Evolutionary conservation across 2,797 vertebrate genomes (phyloP), one percentile per base, ranked within the genome.

Genomic region (Mormyrus hasselquistii): DNA sequence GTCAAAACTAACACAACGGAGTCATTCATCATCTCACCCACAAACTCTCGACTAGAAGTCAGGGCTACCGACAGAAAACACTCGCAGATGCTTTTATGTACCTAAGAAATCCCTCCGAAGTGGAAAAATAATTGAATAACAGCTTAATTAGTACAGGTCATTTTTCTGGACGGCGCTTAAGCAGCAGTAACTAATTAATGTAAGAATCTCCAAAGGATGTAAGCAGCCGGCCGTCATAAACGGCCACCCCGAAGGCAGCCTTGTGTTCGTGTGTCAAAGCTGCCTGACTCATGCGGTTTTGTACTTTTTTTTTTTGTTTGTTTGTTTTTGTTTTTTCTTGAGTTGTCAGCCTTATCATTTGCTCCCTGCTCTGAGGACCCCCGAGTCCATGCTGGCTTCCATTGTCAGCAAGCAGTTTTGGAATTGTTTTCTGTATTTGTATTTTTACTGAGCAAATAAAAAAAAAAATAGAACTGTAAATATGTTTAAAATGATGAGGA

Each of bases 341-440:
- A 50, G 49, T 50, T 1, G 3, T 29, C 62, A 62, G 22, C 22
- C 8, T 89, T 86, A 22, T 85, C 88, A 69, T 86, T 52, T 34
- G 88, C 50, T 87, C 79, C 65, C 84, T 29, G 12, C 52, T 10
- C 62, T 88, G 87, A 44, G 62, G 84, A 76, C 88, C 8, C 6
- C 50, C 22, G 10, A 76, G 49, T 69, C 29, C 4, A 47, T 7
- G 47, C 62, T 57, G 89, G 89, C 88, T 89, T 34, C 89, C 88
- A 86, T 88, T 88, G 90, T 90, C 89, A 89, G 92, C 92, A 88
- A 92, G 91, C 92, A 93, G 93, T 95, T 96, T 96, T 95, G 92
- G 93, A 93, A 94, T 49, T 93, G 93, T 96, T 95, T 95, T 95
- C 94, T 94, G 94, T 96, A 95, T 96, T 96, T 96, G 95, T 96